Conservation (phyloP, 2,888 invertebrate genomes). For the Cerastoderma edule region DNA sequence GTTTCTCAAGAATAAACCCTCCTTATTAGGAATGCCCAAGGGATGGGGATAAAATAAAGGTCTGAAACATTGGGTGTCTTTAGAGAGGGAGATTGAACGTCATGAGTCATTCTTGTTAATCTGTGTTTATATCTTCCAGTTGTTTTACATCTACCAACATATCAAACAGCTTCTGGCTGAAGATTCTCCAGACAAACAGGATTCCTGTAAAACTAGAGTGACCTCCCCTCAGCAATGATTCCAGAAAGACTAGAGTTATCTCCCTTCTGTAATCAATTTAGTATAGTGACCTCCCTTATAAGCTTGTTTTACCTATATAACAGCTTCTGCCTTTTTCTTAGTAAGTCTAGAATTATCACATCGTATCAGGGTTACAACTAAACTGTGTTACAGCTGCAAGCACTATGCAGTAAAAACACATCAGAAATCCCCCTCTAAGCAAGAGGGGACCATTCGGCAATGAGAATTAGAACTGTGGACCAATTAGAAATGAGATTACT, state of each 20-base stretch:
- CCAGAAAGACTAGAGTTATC: background rate
- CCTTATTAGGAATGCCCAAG: background rate
- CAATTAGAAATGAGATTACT: too few relatives aligned
- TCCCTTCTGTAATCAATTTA: background rate
- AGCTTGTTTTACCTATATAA: too few relatives aligned
- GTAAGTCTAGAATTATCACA: background rate
- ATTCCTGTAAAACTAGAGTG: background rate
- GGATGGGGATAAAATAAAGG: background rate
- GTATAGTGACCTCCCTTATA: background rate
- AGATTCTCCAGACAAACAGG: constrained; percentile 11
- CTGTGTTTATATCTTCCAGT: constrained; percentile 30
- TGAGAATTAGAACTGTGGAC: too few relatives aligned
- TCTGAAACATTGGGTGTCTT: background rate
- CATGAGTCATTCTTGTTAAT: constrained; percentile 14
- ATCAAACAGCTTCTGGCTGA: constrained; percentile 46
- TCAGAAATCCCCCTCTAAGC: too few relatives aligned
- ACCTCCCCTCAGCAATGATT: background rate
- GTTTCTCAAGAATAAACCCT: background rate
- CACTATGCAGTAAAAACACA: too few relatives aligned
- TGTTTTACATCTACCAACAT: constrained; percentile 56
- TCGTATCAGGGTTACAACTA: too few relatives aligned
- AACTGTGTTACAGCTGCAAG: too few relatives aligned
- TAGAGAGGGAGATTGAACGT: too few relatives aligned
- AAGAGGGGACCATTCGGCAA: too few relatives aligned
- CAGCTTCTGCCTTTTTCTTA: background rate